Base-by-base conservation (phyloP, 1,140 invertebrate species). In the Harpegnathos saltator region DNA sequence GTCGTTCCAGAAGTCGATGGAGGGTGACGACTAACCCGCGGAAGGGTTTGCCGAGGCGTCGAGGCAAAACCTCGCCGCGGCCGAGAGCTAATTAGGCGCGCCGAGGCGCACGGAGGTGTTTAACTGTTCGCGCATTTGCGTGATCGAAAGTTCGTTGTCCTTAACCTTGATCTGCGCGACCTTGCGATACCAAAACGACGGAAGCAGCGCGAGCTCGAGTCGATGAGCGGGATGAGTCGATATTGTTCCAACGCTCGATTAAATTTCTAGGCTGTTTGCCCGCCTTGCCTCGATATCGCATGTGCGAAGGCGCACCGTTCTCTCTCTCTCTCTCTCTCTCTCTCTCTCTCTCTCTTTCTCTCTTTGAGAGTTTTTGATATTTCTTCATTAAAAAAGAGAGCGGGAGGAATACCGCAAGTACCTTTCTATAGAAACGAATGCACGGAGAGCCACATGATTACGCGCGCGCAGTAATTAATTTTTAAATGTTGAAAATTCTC, bases 111-210 rank as follows among this genome's bases (percentile, higher is more conserved):
- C 29, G 22, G 24, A 68, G 19, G 33, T 17, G 48, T 72, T 71
- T 73, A 48, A 84, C 62, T 75, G 24, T 54, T 59, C 50, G 19
- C 33, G 66, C 50, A 77, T 75, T 58, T n/a, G 52, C 33, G 61
- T 74, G 24, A 62, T 85, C 59, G 59, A 19, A 82, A 82, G 78
- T 74, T 82, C 26, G 2, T 52, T 26, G 19, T 52, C 22, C 44
- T 58, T n/a, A 58, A 62, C 54, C 81, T 86, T 84, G 81, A 84
- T 74, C 72, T 62, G 29, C 3, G 44, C 3, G 44, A 29, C 62
- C 1, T 17, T 17, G 38, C 17, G 14, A 48, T 61, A 68, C 12
- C 4, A 29, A 62, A 50, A 1, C 11, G 29, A 66, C n/a, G 26
- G 24, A 12, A 74, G 54, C n/a, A n/a, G n/a, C n/a, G n/a, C 22